Base-by-base conservation (phyloP, 2,888 invertebrate species). In the Drosophila borealis region DNA sequence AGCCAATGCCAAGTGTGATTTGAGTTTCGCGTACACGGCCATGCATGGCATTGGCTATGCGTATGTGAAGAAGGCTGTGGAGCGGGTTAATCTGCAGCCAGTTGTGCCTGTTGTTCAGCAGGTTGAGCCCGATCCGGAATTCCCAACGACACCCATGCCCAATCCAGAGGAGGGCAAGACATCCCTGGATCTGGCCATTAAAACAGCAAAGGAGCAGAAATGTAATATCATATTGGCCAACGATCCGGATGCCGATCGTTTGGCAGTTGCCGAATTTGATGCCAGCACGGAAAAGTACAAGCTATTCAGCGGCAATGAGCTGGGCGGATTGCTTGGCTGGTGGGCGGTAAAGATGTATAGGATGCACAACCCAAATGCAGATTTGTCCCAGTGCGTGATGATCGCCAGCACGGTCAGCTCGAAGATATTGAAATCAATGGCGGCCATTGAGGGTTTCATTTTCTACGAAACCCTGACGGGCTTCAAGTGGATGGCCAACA, bases 401-500 rank as follows among this genome's bases (percentile, higher is more conserved):
- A 92, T 99, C 50, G 95, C 97, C 54, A 99, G 98, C 89, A 97
- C 99, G 2, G 99, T 99, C 37, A 99, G 99, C 72, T 99, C 99
- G 14, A 98, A 98, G 93, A 97, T 99, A 91, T 93, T 99, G 49
- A 93, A 94, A 33, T 95, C 98, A 0, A 96, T 99, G 91, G 95
- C 96, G 0, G 93, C 94, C 48, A 94, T 93, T 1, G 96, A 97
- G 89, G 98, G 97, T 4, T 96, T 96, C 63, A 94, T 95, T 80
- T 95, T 95, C 74, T 92, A 94, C 72, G 98, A 99, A 93, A 99
- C 99, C 0, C 93, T 99, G 56, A 99, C 99, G 0, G 99, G 99
- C 0, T 99, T 99, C 91, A 99, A 99, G 90, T 99, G 99, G 99
- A 98, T 99, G 97, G 99, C 95, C 5, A 99, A 99, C 92, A 94